phyloP scores from a whole-genome alignment of 30 jellyfish, hydroid and myxozoan genomes.

The Hydractinia symbiolongicarpus region DNA sequence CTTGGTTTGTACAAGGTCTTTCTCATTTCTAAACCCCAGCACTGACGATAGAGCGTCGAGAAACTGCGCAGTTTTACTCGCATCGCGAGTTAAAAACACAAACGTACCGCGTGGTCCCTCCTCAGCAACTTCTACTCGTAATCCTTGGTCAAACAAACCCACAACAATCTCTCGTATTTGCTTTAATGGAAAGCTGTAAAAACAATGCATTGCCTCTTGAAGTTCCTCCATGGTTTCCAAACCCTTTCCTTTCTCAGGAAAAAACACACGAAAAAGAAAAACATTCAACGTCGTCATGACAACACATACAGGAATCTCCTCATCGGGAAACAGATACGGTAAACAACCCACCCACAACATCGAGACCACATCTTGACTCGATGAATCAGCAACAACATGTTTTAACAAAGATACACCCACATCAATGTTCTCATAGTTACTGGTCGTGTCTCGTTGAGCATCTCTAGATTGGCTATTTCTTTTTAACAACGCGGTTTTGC shows the following conservation, averaged over 20 bases:
- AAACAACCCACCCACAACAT: slow-evolving; percentile 87
- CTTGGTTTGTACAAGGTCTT: not conserved
- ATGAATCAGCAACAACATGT: slow-evolving; percentile 33
- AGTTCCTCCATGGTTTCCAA: slow-evolving; percentile 55
- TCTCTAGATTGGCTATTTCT: slow-evolving; percentile 25
- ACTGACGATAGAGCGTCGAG: slow-evolving; percentile 67
- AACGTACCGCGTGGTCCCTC: slow-evolving; percentile 96
- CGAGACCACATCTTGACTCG: slow-evolving; percentile 51
- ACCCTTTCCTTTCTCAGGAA: slow-evolving; percentile 40
- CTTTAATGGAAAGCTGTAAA: slow-evolving; percentile 55
- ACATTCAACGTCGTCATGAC: slow-evolving; percentile 72
- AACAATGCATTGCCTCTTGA: slow-evolving; percentile 63
- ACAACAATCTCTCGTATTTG: slow-evolving; percentile 70
- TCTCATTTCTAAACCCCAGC: slow-evolving; percentile 40
- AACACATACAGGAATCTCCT: slow-evolving; percentile 74
- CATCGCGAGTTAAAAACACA: slow-evolving; percentile 83
- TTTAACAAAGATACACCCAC: slow-evolving; percentile 46
- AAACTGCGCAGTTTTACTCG: slow-evolving; percentile 72
- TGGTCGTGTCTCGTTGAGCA: not conserved
- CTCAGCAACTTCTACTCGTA: slow-evolving; percentile 72
- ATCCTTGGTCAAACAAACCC: slow-evolving; percentile 82
- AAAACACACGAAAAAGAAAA: slow-evolving; percentile 70
- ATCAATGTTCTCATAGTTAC: slow-evolving; percentile 55
- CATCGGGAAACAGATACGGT: slow-evolving; percentile 85
- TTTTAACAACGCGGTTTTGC: slow-evolving; percentile 23